Base-by-base conservation (phyloP, 2,888 invertebrate species). In the Axea sp. region DNA sequence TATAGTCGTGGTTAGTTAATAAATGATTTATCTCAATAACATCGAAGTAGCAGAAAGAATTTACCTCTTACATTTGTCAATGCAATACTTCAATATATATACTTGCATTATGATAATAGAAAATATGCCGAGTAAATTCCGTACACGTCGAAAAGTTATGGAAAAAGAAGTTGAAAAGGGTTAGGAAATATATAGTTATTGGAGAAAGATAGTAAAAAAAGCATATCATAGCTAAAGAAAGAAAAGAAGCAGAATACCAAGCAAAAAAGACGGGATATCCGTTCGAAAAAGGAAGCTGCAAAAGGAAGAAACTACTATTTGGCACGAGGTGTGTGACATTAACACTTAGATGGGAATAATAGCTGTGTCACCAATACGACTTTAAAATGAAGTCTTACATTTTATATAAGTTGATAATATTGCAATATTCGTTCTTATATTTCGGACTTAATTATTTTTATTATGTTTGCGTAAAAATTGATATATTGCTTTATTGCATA, bases 151-250 rank as follows among this genome's bases (percentile, higher is more conserved):
- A 14, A 37, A 11, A 65, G 26, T 45, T 57, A 73, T 62, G 59
- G 24, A 53, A 43, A 53, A 65, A 62, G 47, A 57, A 37, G 37
- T 37, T 53, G 28, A 35, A 47, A 28, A 69, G 47, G 69, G 45
- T 65, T 68, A 51, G 69, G 59, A 74, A 68, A 74, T 67, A 45
- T 62, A 64, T 57, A 73, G 57, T 73, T 73, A 73, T 73, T 64
- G 73, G 51, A 55, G 53, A 45, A 55, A 59, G 53, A 73, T 67
- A 45, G 51, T 45, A 64, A 30, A 28, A 41, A 60, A 33, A 69
- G 47, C 45, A 37, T 41, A 28, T 51, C 62, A 49, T 30, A 24
- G 8, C 8, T 49, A n/a, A 41, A 41, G 37, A 30, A 39, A 73
- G 67, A 64, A 59, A 71, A 67, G 55, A 53, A 64, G 45, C 31